A percentile compares a stretch with the other conserved stretches of the same genome.
Conservation (phyloP, 2,888 invertebrate genomes). For the Pyrgus malvae region DNA sequence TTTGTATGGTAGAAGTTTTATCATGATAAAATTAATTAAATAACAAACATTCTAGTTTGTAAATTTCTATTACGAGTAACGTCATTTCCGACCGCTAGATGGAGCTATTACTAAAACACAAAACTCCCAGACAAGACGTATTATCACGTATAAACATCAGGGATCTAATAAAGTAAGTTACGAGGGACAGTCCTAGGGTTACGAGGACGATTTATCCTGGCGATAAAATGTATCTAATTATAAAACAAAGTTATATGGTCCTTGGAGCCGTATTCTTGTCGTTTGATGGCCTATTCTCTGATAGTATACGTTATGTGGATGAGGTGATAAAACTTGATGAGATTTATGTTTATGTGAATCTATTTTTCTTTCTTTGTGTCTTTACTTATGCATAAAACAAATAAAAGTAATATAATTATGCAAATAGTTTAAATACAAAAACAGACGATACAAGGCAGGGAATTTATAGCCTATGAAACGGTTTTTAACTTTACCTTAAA, state of each 20-base stretch:
- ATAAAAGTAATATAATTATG: too few species aligned
- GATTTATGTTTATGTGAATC: background rate
- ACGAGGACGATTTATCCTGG: conserved; percentile 13
- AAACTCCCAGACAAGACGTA: conserved; percentile 5
- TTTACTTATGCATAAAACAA: too few species aligned
- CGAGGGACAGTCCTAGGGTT: conserved; percentile 2
- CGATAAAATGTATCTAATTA: conserved; percentile 21
- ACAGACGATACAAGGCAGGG: too few species aligned
- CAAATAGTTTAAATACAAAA: too few species aligned
- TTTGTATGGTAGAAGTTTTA: too few species aligned
- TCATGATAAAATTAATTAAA: too few species aligned
- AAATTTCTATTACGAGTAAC: background rate
- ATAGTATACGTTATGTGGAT: background rate
- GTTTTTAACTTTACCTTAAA: too few species aligned
- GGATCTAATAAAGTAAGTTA: conserved; percentile 16
- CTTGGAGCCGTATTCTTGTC: conserved; percentile 8
- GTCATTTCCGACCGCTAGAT: background rate
- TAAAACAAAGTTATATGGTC: conserved; percentile 17
- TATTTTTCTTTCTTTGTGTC: background rate
- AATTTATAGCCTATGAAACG: too few species aligned
- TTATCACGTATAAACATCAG: conserved; percentile 15
- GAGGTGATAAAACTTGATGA: background rate
- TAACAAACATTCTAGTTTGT: background rate
- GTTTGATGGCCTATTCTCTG: background rate
- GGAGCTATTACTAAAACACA: background rate